Evolutionary conservation across 2,113 vertebrate species (phyloP), one percentile per base, ranked within the genome.

Genomic region (Limanda limanda): DNA sequence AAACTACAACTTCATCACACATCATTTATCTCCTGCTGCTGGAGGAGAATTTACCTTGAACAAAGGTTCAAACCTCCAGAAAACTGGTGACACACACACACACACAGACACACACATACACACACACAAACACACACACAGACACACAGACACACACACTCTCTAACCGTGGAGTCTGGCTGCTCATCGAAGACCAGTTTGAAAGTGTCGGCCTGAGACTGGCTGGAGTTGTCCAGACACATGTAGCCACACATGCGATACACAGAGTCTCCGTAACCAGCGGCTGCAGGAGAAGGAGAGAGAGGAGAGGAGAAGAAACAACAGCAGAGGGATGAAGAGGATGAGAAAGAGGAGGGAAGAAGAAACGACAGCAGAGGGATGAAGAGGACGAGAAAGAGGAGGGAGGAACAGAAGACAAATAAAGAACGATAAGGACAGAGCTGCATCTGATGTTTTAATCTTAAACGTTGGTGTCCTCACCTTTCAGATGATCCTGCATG

Each of bases 171-270:
- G 2, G 88, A 90, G 7, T 97, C 94, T 0, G 94, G 89, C 82
- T 96, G 96, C 67, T 98, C 95, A 67, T 98, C 96, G 2, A 98
- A 97, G 87, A 90, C 94, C 81, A 99, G 85, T 73, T 97, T 98
- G 91, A 96, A 95, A 0, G 94, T 82, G 85, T 98, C 97, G 17
- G 92, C 82, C 71, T 95, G 94, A 66, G 93, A 94, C 84, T 94
- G 95, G 21, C 92, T 90, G 61, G 93, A 90, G 59, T 92, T 96
- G 91, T 99, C 97, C 91, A 99, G 93, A 77, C 96, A 96, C 96
- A 99, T 97, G 93, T 97, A 98, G 0, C 97, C 97, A 24, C 93
- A 94, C 55, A 97, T 78, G 0, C 61, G 89, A 83, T 93, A 91
- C 15, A 92, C 93, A 0, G 88, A 69, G 59, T 97, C 95, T n/a